Percentiles rank a stretch among this genome's conserved stretches.
Conservation (phyloP, 2,113 vertebrate genomes). For the Hymenochirus boettgeri region DNA sequence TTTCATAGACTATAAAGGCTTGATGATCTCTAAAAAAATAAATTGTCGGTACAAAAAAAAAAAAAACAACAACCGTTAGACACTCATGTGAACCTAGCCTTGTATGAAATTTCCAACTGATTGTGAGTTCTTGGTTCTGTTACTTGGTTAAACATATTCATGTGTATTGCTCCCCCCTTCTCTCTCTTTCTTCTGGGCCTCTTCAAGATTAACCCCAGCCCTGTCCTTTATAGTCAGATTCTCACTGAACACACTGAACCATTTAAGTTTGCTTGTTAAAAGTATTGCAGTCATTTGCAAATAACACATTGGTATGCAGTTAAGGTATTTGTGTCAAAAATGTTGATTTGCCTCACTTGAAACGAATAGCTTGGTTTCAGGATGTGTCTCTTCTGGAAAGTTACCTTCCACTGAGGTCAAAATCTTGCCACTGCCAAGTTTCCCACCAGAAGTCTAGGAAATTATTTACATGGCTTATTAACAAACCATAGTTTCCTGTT, state of each 20-base stretch:
- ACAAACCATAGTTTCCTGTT: slow-evolving; percentile 67
- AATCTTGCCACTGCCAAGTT: slow-evolving; percentile 62
- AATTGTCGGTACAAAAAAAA: too few relatives aligned
- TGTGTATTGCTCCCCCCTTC: neutral
- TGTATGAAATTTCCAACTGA: too few relatives aligned
- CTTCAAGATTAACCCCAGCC: neutral
- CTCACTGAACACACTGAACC: slow-evolving; percentile 7
- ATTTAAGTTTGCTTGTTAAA: slow-evolving; percentile 48
- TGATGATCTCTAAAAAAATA: too few relatives aligned
- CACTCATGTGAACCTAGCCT: too few relatives aligned
- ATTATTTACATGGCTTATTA: slow-evolving; percentile 71
- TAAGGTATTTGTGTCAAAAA: slow-evolving; percentile 55
- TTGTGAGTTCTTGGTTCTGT: too few relatives aligned
- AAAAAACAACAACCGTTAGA: too few relatives aligned
- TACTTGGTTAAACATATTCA: too few relatives aligned
- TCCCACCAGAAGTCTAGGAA: slow-evolving; percentile 66
- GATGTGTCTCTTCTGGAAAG: slow-evolving; percentile 61
- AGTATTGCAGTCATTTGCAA: slow-evolving; percentile 47
- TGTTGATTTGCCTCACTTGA: slow-evolving; percentile 54
- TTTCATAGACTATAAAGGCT: too few relatives aligned
- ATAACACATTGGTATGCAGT: slow-evolving; percentile 52
- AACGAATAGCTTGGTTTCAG: slow-evolving; percentile 53
- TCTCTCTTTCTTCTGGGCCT: neutral
- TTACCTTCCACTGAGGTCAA: slow-evolving; percentile 58
- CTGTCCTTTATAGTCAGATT: neutral